Evolutionary conservation across 2,888 invertebrate genomes (phyloP).

Genomic region (Dicyrtoma fusca): DNA sequence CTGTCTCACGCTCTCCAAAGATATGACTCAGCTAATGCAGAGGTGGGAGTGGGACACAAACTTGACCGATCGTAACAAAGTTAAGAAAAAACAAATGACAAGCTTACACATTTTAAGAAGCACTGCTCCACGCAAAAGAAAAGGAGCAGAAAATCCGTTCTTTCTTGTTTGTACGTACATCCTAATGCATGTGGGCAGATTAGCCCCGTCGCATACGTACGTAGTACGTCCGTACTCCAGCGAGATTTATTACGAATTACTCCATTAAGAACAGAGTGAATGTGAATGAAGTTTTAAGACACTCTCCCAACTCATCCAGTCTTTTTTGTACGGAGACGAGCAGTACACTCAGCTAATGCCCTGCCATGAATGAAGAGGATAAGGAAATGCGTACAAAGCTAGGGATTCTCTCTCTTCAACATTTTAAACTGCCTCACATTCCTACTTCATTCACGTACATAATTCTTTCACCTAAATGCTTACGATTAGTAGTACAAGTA

Average conservation of each 20-base stretch:
- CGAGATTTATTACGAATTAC: slow-evolving; percentile 22
- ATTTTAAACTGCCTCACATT: not conserved
- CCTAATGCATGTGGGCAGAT: not conserved
- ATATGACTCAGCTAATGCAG: too few relatives aligned
- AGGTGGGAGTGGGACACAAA: slow-evolving; percentile 23
- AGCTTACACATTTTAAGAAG: slow-evolving; percentile 34
- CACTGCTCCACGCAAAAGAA: not conserved
- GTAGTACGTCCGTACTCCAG: not conserved
- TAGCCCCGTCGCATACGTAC: not conserved
- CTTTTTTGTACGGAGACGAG: too few relatives aligned
- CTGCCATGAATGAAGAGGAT: too few relatives aligned
- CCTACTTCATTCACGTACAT: not conserved
- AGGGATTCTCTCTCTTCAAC: not conserved
- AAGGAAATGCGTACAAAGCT: too few relatives aligned
- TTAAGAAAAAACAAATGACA: slow-evolving; percentile 38
- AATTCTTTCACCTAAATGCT: not conserved
- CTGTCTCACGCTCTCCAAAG: not conserved
- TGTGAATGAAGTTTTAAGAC: too few relatives aligned
- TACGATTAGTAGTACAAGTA: not conserved
- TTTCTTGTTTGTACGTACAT: not conserved
- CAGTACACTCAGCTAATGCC: too few relatives aligned
- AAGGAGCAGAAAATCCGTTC: slow-evolving; percentile 5
- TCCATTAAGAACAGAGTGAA: slow-evolving; percentile 6
- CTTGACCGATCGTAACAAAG: slow-evolving; percentile 37
- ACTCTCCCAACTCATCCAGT: too few relatives aligned